Evolutionary conservation across 2,888 invertebrate genomes (phyloP), one percentile per base, ranked within the genome.

Genomic region (Plebejus melissa): DNA sequence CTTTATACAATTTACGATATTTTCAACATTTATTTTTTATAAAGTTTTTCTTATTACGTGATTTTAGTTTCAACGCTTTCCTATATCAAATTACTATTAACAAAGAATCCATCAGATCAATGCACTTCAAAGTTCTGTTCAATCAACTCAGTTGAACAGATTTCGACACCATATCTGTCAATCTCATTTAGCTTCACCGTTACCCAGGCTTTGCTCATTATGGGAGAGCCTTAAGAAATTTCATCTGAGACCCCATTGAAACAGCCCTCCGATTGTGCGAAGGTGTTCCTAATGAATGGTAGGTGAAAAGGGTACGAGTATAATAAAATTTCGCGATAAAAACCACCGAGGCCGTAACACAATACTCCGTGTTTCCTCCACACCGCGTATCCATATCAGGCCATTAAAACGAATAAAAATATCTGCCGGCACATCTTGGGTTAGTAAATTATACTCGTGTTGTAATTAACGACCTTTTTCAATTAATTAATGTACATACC

Each of bases 261-360:
- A 87, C 90, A 87, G 86, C 92, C 93, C 90, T 90, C 86, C 90
- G 89, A 91, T 93, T 93, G 92, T 93, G 87, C 83, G 88, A 88
- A 93, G 93, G 93, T 93, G 93, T 93, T 91, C 90, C 89, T 86
- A 90, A 91, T 92, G 90, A 93, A 93, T 90, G 85, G 89, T 89
- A 84, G 87, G 87, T 86, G 88, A 88, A 65, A 88, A 89, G 88
- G 93, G 90, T 87, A 89, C 86, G 90, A 82, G 87, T 91, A 93
- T 93, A 93, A 93, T 93, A 91, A 93, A 93, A 91, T 91, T 93
- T 91, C 85, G 89, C 88, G 87, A 92, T 91, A 91, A 92, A 91
- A 91, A 91, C 89, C 88, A 88, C 86, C 89, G 91, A 90, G 91
- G 88, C 84, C 82, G 93, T 88, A 93, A 93, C 87, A 92, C 90